Conservation (phyloP, 2,113 vertebrate genomes). For the Gambusia affinis region DNA sequence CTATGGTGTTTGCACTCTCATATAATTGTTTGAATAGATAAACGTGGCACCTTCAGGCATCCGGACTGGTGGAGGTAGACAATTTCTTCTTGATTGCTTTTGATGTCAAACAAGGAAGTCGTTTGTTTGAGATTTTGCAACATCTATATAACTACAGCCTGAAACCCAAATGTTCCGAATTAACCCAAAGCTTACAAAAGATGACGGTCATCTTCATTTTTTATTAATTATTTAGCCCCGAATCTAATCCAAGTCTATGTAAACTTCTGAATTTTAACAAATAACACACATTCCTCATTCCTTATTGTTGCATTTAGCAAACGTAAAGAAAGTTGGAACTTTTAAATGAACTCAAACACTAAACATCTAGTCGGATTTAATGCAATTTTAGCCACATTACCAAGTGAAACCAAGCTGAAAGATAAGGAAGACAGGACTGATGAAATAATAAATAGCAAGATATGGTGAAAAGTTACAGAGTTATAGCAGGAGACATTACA, state of each 20-base stretch:
- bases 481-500: conserved; percentile 2
- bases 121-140: neutral
- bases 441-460: conserved; percentile 17
- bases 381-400: neutral
- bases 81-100: no score
- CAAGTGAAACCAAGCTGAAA: neutral
- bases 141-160: neutral
- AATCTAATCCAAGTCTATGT: no score
- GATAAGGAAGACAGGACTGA: conserved; percentile 29
- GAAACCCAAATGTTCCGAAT: neutral
- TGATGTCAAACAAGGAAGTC: neutral
- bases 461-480: neutral
- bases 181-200: neutral
- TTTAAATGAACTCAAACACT: neutral
- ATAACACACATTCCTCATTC: no score
- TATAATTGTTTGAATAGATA: no score
- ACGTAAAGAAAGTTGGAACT: neutral
- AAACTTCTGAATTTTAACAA: no score
- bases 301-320: neutral
- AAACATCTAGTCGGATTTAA: neutral
- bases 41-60: no score
- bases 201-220: no score
- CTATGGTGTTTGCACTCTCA: no score
- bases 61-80: no score
- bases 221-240: no score